Base-by-base conservation (phyloP, 2,113 vertebrate genomes). In the Rhinichthys klamathensis region DNA sequence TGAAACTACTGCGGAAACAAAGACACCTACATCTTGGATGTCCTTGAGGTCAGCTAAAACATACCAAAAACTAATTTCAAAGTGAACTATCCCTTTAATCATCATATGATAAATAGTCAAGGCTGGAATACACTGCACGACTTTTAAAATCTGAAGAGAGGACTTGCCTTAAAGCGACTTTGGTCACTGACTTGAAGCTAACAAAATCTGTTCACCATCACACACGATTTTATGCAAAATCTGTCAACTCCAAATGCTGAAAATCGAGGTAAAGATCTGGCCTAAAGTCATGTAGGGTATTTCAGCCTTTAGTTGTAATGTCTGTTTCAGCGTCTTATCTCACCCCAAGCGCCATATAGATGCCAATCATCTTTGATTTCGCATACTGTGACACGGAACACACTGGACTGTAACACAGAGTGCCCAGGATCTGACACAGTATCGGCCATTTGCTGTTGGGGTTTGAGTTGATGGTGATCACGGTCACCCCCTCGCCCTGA, bases 351-450 rank as follows among this genome's bases (percentile, higher is more conserved):
- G 80, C 23, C 1, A 89, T 73, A 86, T 85, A 88, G 65, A 86
- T 82, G 0, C 2, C 30, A 3, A 63, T 75, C 74, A 88, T 84
- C 61, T 88, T 0, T 0, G 12, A 65, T 44, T 60, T 89, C 69
- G 91, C 6, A 1, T 4, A 72, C 81, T 85, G 60, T 58, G 93
- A 93, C 87, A 91, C 82, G 0, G 72, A 81, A 87, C 90, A 92
- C 15, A 73, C 23, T 0, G 92, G 93, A 70, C 87, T 93, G 90
- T 84, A 92, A 87, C 93, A 94, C 30, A 93, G 65, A 4, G 15
- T 16, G n/a, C 83, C 88, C 41, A 94, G 13, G 63, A 94, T 88
- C 80, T 95, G 94, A 21, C 88, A 93, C 11, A 93, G 7, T 9
- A 90, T 89, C 10, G 93, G 92, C 10, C 83, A 92, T 16, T 11